Evolutionary conservation across 2,797 vertebrate genomes (phyloP).

Genomic region (Cryptoblepharus egeriae): DNA sequence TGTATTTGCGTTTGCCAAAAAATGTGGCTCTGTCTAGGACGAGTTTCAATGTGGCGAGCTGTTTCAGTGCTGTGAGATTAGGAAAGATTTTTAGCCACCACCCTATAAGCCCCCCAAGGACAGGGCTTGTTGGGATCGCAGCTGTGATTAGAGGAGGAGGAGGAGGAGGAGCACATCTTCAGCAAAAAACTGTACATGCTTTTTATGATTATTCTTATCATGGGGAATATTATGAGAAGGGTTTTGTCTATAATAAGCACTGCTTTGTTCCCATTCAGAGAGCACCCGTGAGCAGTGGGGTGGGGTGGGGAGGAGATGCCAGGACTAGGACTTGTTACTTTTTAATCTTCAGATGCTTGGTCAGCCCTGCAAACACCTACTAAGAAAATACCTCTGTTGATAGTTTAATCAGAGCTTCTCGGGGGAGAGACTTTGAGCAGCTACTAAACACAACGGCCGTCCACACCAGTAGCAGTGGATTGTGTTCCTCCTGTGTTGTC

Average conservation of each 20-base stretch:
- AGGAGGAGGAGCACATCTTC: neutral
- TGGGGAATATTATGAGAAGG: slow-evolving; percentile 1
- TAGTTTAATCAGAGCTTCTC: neutral
- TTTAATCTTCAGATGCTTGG: neutral
- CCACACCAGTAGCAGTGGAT: neutral
- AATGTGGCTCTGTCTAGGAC: too few relatives aligned
- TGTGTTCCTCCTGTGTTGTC: neutral
- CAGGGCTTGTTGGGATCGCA: neutral
- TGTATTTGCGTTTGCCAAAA: neutral
- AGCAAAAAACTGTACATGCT: too few relatives aligned
- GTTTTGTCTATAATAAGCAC: neutral
- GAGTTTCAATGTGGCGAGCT: neutral
- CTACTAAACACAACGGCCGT: neutral
- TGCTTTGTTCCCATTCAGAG: neutral
- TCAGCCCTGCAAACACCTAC: neutral
- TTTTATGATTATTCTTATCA: neutral
- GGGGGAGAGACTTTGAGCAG: neutral
- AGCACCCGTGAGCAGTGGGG: neutral
- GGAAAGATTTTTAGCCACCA: neutral
- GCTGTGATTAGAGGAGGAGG: neutral
- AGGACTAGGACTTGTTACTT: too few relatives aligned
- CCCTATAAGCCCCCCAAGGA: neutral
- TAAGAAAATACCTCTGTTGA: neutral
- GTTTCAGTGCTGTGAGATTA: neutral
- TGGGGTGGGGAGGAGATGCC: slow-evolving; percentile 4